Conservation (phyloP, 2,888 invertebrate genomes). For the Stramonita haemastoma region DNA sequence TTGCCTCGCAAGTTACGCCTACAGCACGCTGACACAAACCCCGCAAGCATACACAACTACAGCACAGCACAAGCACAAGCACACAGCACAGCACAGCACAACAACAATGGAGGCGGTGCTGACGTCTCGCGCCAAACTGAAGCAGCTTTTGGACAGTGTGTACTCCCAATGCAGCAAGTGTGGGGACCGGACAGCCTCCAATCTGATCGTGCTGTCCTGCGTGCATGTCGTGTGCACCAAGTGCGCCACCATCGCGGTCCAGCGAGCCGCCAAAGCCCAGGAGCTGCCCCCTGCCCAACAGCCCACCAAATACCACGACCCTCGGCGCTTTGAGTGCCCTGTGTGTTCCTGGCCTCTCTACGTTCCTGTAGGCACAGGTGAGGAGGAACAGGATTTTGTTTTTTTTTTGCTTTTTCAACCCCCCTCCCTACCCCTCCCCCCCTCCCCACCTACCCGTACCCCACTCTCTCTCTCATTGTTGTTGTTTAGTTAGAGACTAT, state of each 20-base stretch:
- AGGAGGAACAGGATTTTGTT: neutral
- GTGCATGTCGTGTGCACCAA: slow-evolving; percentile 15
- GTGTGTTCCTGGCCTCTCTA: slow-evolving; percentile 15
- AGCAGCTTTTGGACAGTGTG: neutral
- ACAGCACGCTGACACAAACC: neutral
- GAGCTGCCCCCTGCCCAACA: neutral
- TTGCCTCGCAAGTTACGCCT: neutral
- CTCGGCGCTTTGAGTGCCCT: slow-evolving; percentile 6
- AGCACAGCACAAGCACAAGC: neutral
- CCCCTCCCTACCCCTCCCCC: too few species aligned
- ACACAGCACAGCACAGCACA: neutral
- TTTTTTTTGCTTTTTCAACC: too few species aligned
- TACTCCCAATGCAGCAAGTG: neutral
- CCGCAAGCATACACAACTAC: neutral
- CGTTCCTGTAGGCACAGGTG: neutral
- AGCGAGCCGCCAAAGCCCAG: neutral
- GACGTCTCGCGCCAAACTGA: neutral
- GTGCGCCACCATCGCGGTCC: neutral
- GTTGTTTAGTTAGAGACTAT: neutral
- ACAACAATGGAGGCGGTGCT: slow-evolving; percentile 6
- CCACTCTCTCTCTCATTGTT: neutral
- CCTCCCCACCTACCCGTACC: too few species aligned
- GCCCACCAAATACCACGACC: slow-evolving; percentile 6
- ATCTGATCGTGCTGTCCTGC: neutral
- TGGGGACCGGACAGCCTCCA: neutral